These are phyloP conservation scores for Promerops cafer DNA, from an alignment of 2,113 vertebrate genomes.

Conservation along the genomic window DNA sequence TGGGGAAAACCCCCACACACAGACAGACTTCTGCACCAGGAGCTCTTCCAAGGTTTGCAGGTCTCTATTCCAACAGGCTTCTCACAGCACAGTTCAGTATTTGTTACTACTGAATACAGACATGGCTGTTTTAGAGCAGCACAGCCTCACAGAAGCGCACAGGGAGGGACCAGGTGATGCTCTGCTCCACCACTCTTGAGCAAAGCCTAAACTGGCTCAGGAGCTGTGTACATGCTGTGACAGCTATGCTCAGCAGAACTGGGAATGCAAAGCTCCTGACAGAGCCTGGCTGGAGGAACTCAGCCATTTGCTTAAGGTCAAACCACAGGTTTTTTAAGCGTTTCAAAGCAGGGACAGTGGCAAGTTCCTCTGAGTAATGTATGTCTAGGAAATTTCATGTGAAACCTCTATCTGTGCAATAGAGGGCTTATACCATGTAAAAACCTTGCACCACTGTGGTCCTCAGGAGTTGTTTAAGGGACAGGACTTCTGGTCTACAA, in stretches of 20 bases:
- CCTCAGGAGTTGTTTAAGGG: not conserved
- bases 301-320: not conserved
- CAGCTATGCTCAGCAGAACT: not conserved
- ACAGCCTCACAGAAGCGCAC: not conserved
- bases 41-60: not conserved
- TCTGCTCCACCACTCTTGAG: not conserved
- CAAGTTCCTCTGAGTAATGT: not conserved
- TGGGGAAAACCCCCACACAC: not conserved
- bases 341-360: not conserved
- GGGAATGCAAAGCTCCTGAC: not conserved
- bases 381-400: not conserved
- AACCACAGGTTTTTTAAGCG: not conserved
- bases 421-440: not conserved
- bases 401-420: not conserved
- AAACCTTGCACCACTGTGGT: accelerated
- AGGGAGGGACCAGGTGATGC: not conserved
- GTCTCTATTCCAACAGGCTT: not conserved
- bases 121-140: not conserved
- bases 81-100: accelerated
- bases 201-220: not conserved
- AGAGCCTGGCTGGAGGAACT: not conserved
- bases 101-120: not conserved
- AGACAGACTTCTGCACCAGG: not conserved
- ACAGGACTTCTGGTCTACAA: not conserved
- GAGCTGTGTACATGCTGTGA: not conserved